Base-by-base conservation (phyloP, 2,797 vertebrate genomes). In the Sebastes nivosus region DNA sequence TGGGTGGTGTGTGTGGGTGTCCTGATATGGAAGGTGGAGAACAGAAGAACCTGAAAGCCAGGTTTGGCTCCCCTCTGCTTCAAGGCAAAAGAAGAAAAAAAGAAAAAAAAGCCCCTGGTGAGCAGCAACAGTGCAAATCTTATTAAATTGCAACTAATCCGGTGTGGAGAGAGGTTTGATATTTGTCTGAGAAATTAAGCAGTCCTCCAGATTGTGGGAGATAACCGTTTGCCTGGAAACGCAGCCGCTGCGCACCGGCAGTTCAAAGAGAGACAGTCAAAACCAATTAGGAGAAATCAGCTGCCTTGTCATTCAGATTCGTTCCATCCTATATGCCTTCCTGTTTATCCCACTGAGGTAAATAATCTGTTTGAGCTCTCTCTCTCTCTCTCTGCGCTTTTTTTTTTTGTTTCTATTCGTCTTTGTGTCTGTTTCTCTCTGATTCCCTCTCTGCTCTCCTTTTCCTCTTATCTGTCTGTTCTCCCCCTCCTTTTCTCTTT, bases 281-380 rank as follows among this genome's bases (percentile, higher is more conserved):
- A 95, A 95, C 90, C 94, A 95, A 94, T 95, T 93, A 93, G 79
- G 67, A 84, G 84, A 84, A 93, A 93, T 94, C 93, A 91, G 93
- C 75, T 79, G 77, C 86, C 92, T 92, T 93, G 93, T 93, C 94
- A 91, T 90, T 93, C 91, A 92, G 72, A 94, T 93, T 92, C 18
- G 91, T 93, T 94, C 91, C 93, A 91, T 93, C 87, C 83, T 81
- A 75, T 81, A 84, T 71, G 72, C 66, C 81, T 88, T 58, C 84
- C 76, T 84, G 87, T 90, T 93, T 89, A 85, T 85, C 85, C 86
- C 85, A 67, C 79, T 4, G 86, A 87, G 79, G 88, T 90, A 90
- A 92, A 92, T 88, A 89, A 90, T 87, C 87, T 50, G 67, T 76
- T 72, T 74, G 75, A 80, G 73, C 84, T 69, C 55, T 60, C 27